A percentile compares a stretch with the other conserved stretches of the same genome.
Evolutionary conservation across 2,797 vertebrate species (phyloP).

Genomic region (Falco biarmicus): DNA sequence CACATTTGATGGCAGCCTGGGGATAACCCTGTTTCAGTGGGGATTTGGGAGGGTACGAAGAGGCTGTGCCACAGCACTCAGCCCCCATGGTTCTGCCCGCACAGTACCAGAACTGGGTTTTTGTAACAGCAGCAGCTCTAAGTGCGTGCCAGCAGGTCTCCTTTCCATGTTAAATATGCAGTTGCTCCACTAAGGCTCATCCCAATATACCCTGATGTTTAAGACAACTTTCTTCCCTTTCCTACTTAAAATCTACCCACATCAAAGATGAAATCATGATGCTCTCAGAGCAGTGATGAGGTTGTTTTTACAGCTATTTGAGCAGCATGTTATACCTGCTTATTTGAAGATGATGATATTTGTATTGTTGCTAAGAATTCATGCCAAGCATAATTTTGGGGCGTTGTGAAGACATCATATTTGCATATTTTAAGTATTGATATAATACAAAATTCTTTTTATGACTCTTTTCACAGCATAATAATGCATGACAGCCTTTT

Average conservation of each 20-base stretch:
- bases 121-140: background rate
- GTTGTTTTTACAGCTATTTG: constrained; percentile 58
- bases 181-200: background rate
- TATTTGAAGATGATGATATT: constrained; percentile 69
- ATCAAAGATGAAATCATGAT: constrained; percentile 42
- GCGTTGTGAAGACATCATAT: constrained; percentile 40
- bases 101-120: background rate
- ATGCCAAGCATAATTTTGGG: constrained; percentile 60
- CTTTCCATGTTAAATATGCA: background rate
- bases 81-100: background rate
- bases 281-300: constrained; percentile 37
- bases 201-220: background rate
- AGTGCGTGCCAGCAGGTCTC: background rate
- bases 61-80: accelerated
- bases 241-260: constrained; percentile 21
- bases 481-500: constrained; percentile 51
- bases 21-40: background rate
- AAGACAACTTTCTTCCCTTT: constrained; percentile 33
- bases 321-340: constrained; percentile 52
- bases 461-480: constrained; percentile 52
- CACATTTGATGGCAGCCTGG: background rate
- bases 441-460: constrained; percentile 65
- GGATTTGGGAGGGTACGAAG: background rate
- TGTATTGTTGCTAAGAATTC: constrained; percentile 65
- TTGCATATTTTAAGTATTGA: constrained; percentile 71